Conservation (phyloP, 2,113 vertebrate species). For the Albula goreensis region DNA sequence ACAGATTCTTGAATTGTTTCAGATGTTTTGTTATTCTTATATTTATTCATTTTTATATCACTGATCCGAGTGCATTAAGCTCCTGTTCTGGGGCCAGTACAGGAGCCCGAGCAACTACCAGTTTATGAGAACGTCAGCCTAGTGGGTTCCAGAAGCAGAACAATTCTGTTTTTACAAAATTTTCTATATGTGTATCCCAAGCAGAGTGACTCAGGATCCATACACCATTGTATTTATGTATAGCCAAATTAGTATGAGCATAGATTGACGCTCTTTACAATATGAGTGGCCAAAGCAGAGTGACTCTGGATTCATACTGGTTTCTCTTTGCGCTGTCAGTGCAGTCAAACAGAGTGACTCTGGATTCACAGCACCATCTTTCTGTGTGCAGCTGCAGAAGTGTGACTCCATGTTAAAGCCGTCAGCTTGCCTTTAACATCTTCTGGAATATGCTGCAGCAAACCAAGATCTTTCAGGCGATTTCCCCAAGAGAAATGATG, state of each 20-base stretch:
- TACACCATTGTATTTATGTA: too few species aligned
- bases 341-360: too few species aligned
- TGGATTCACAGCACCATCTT: neutral
- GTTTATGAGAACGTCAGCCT: too few species aligned
- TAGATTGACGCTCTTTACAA: too few species aligned
- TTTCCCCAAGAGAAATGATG: neutral
- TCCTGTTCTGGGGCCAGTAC: neutral
- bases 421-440: neutral
- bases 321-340: too few species aligned
- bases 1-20: neutral
- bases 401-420: neutral
- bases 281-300: too few species aligned
- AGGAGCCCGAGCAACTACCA: neutral
- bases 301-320: too few species aligned
- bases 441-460: neutral
- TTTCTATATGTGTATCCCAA: too few species aligned
- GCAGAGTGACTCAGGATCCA: too few species aligned
- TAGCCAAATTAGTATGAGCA: too few species aligned
- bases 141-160: too few species aligned
- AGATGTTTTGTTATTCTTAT: neutral
- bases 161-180: too few species aligned
- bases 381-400: neutral
- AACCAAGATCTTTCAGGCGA: neutral
- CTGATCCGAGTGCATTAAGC: neutral
- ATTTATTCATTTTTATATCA: slow-evolving; percentile 7